Evolutionary conservation across 37 sponge, comb jelly and placozoan species (phyloP), one percentile per base, ranked within the genome.

Genomic region (Ephydatia muelleri): DNA sequence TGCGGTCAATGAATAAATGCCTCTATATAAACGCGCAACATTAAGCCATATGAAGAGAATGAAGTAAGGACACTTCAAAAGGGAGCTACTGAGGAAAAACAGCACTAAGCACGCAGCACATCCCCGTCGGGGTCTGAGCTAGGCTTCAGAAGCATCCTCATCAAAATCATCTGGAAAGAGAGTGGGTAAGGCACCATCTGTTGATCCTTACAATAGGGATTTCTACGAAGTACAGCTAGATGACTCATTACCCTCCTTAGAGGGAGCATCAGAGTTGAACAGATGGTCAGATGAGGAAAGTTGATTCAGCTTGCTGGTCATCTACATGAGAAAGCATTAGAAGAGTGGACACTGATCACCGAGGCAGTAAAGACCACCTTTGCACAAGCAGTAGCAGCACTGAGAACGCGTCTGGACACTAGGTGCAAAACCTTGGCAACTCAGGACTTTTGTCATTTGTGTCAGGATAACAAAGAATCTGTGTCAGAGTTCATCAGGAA

Each of bases 241-340:
- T 43, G 78, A 77, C 78, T 77, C 48, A 48, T 38, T 77, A 38
- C 49, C 78, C 23, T 43, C 48, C 36, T 5, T 77, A 48, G 49
- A 77, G 49, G 2, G 78, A 21, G 78, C 78, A 12, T 19, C 82
- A n/a, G 39, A 28, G 14, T 81, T 69, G 82, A 81, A 81, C 38
- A 32, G 32, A 23, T 81, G 82, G 82, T 27, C 38, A 21, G 70
- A 70, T 8, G 82, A 81, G 30, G 82, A 81, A 23, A 34, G 38
- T 29, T 81, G 39, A 69, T 81, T n/a, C 82, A 81, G 70, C 70
- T 81, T 35, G 70, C 70, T 38, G 82, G 82, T 3, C 82, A 81
- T 69, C 70, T 81, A 38, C 14, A 27, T 25, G 82, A 69, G 30
- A 19, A 39, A 70, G 82, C 82, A 16, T 29, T 81, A 26, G 69